These are phyloP conservation scores for Helarctos malayanus DNA, from an alignment of 2,797 vertebrate genomes.

Conservation along the genomic window DNA sequence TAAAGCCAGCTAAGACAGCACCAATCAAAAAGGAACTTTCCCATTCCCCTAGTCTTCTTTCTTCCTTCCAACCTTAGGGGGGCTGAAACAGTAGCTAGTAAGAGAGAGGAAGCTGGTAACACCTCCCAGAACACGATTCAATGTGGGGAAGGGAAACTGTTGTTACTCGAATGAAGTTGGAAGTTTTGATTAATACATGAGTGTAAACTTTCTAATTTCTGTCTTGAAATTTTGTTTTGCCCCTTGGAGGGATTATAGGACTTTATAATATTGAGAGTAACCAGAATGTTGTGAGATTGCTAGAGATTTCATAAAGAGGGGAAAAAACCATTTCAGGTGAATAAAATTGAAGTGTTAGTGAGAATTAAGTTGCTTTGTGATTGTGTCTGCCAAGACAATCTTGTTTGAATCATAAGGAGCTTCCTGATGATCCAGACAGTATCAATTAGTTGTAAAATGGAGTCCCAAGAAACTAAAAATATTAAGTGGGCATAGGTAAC, in stretches of 20 bases:
- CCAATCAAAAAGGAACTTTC: not conserved
- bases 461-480: not conserved
- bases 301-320: not conserved
- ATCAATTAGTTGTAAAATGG: not conserved
- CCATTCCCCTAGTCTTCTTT: not conserved
- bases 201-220: not conserved
- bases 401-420: not conserved
- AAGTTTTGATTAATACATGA: not conserved
- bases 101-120: not conserved
- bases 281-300: not conserved
- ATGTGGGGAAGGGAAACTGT: not conserved
- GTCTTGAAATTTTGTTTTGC: conserved; percentile 32
- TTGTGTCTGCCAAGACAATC: not conserved
- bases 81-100: not conserved
- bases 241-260: not conserved
- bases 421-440: not conserved
- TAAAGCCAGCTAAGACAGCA: not conserved
- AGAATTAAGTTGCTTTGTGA: not conserved
- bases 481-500: not conserved
- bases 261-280: not conserved
- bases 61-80: not conserved
- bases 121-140: not conserved
- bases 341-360: not conserved
- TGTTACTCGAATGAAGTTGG: not conserved
- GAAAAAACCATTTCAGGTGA: not conserved